Percentiles rank a stretch among this genome's conserved stretches.
These are phyloP conservation scores for Indicator maculatus DNA, from an alignment of 2,113 vertebrate genomes.

Conservation along the genomic window DNA sequence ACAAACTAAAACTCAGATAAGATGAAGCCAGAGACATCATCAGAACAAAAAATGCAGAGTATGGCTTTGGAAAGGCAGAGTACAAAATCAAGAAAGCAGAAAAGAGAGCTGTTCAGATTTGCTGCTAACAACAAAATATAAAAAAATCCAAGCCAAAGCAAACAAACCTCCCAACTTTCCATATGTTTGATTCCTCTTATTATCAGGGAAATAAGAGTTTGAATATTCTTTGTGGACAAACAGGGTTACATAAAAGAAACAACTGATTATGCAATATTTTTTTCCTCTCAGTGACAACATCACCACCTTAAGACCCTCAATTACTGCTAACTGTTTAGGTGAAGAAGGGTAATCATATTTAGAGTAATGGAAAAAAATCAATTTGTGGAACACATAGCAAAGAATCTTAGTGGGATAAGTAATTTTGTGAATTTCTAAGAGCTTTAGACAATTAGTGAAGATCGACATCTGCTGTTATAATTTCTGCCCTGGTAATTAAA, in stretches of 20 bases:
- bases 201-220: neutral
- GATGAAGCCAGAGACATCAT: neutral
- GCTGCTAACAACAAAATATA: neutral
- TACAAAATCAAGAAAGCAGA: neutral
- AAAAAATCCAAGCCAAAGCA: too few species aligned
- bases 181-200: neutral
- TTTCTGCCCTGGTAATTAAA: constrained; percentile 28
- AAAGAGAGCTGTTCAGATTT: neutral
- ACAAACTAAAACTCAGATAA: neutral
- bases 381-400: neutral
- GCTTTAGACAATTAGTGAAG: neutral
- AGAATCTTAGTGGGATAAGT: neutral
- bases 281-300: neutral
- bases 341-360: neutral
- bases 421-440: neutral
- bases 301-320: neutral
- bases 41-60: neutral
- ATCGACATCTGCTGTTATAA: constrained; percentile 8
- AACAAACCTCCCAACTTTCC: neutral
- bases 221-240: neutral
- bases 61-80: neutral
- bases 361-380: neutral
- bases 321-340: neutral
- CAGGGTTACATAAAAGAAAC: neutral
- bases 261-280: neutral